These are phyloP conservation scores for Dendrocincla fuliginosa DNA, from an alignment of 2,797 vertebrate genomes.

Conservation along the genomic window DNA sequence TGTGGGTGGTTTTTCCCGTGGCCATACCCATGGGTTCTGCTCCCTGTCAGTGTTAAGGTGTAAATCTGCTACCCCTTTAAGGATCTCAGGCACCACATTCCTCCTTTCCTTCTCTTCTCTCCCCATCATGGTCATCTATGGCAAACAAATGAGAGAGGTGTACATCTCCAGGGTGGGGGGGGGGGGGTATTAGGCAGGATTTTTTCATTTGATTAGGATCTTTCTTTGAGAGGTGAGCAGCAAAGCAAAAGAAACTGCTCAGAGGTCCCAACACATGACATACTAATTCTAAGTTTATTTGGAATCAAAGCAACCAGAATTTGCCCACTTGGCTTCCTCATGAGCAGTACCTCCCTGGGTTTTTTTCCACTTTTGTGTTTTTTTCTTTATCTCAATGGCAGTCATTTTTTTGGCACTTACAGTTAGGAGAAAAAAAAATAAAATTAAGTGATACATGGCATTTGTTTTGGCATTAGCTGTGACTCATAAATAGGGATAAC, in stretches of 20 bases:
- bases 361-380: background rate
- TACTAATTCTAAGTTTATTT: background rate
- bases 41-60: background rate
- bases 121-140: background rate
- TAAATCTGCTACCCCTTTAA: background rate
- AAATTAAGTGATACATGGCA: conserved; percentile 18
- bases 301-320: background rate
- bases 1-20: rapidly evolving
- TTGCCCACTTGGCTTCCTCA: background rate
- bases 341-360: background rate
- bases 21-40: rapidly evolving
- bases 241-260: background rate
- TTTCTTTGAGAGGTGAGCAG: background rate
- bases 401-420: conserved; percentile 7
- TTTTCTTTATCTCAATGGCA: background rate
- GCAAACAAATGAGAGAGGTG: background rate
- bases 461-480: conserved; percentile 38
- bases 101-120: background rate
- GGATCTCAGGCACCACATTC: background rate
- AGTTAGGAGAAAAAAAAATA: background rate
- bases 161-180: no score
- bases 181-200: background rate
- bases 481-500: conserved; percentile 36
- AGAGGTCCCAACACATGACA: background rate
- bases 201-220: background rate